Conservation (phyloP, 2,113 vertebrate species). For the Tilapia sparmanii region DNA sequence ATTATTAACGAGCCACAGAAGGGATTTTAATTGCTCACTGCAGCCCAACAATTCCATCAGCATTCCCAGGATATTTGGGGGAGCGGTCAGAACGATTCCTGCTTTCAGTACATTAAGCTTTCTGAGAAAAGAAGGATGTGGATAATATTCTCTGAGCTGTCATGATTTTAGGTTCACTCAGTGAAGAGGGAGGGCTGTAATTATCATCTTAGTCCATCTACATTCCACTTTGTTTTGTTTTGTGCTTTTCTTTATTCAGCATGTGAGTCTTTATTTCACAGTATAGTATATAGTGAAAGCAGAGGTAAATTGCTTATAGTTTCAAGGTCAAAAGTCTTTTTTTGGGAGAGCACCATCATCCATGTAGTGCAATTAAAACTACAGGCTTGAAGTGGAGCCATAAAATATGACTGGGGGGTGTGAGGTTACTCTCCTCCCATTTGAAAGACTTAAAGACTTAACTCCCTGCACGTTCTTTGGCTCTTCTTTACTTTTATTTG, state of each 20-base stretch:
- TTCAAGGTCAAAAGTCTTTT: constrained; percentile 40
- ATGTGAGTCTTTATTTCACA: not conserved
- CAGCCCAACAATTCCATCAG: constrained; percentile 22
- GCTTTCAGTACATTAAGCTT: not conserved
- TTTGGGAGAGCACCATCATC: constrained; percentile 6
- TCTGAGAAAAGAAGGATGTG: not conserved
- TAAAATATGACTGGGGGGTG: not conserved
- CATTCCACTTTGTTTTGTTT: not conserved
- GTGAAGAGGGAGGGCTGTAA: not conserved
- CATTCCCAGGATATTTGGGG: constrained; percentile 22
- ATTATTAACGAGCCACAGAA: constrained; percentile 57
- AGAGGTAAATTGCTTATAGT: not conserved
- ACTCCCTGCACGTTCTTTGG: constrained; percentile 5
- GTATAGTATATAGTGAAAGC: not conserved
- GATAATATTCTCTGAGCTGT: not conserved
- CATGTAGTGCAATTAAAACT: constrained; percentile 39
- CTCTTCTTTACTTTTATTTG: constrained; percentile 36
- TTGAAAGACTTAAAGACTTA: constrained; percentile 6
- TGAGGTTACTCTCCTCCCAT: not conserved
- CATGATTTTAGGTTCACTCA: not conserved
- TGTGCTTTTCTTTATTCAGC: constrained; percentile 11
- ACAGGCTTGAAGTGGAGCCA: not conserved
- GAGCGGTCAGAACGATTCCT: constrained; percentile 1
- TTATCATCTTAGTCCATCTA: not conserved
- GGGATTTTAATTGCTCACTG: constrained; percentile 44